A percentile compares a stretch with the other conserved stretches of the same genome.
phyloP scores from a whole-genome alignment of 2,113 vertebrate genomes.

The Mirza zaza region DNA sequence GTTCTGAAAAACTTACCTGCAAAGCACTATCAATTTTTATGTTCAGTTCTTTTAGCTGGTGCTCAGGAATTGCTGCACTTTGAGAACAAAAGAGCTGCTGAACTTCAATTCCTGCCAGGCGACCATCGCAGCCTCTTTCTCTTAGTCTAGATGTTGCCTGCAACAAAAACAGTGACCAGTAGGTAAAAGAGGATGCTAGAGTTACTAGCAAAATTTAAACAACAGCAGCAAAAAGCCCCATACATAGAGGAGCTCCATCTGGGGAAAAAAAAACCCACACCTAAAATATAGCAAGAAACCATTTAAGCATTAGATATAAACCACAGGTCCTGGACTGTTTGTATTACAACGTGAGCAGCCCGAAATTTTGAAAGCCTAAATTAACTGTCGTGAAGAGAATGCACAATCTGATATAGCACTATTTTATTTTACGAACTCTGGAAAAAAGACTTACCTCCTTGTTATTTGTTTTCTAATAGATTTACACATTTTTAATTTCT shows the following conservation, averaged over 20 bases:
- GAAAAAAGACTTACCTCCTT: neutral
- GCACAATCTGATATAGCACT: neutral
- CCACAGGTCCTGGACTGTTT: neutral
- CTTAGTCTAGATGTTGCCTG: conserved; percentile 94
- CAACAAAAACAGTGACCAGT: conserved; percentile 41
- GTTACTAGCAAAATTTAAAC: neutral
- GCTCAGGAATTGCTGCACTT: conserved; percentile 94
- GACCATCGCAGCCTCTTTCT: conserved; percentile 94
- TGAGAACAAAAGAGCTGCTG: conserved; percentile 99
- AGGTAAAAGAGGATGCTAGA: conserved; percentile 19
- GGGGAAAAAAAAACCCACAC: neutral
- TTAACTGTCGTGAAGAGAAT: neutral
- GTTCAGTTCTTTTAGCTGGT: conserved; percentile 98
- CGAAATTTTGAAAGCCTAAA: conserved; percentile 1
- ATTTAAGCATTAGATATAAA: neutral
- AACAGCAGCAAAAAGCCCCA: neutral
- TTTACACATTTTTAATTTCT: conserved; percentile 2
- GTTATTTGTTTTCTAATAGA: neutral
- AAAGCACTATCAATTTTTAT: conserved; percentile 96
- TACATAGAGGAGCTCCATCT: neutral
- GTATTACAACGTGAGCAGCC: neutral
- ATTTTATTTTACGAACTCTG: conserved; percentile 5
- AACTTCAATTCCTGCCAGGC: conserved; percentile 96
- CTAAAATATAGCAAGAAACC: neutral
- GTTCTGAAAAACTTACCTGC: conserved; percentile 86